Conservation (phyloP, 2,888 invertebrate genomes). For the Sclerodermus sp. region DNA sequence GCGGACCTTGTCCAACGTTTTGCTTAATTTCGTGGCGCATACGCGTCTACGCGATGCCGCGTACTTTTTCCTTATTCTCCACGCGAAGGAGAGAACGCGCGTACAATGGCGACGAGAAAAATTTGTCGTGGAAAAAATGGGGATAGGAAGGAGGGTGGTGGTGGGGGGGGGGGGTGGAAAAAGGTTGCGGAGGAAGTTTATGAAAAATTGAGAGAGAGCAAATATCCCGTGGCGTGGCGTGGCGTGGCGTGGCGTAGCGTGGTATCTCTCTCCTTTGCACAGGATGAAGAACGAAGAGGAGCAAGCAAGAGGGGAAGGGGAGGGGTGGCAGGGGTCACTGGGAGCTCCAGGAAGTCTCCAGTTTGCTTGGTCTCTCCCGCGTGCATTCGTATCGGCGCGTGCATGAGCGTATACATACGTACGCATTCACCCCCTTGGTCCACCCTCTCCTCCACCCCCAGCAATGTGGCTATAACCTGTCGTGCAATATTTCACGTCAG, state of each 20-base stretch:
- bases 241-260: constrained; percentile 11
- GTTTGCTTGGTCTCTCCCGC: constrained; percentile 12
- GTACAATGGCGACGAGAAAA: not conserved
- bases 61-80: no score
- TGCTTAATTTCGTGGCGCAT: no score
- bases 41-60: no score
- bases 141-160: not conserved
- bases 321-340: constrained; percentile 2
- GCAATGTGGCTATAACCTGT: constrained; percentile 4
- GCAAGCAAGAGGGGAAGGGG: not conserved
- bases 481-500: constrained; percentile 36
- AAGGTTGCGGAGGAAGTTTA: constrained; percentile 23
- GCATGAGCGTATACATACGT: not conserved
- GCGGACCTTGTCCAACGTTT: no score
- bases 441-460: not conserved
- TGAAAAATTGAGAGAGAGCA: constrained; percentile 40
- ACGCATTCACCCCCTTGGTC: not conserved
- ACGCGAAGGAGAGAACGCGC: not conserved
- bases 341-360: constrained; percentile 9
- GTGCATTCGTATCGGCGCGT: constrained; percentile 11
- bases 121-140: not conserved
- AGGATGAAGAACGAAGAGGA: not conserved
- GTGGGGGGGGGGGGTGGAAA: constrained; percentile 14
- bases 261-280: not conserved
- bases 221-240: constrained; percentile 25